These are phyloP conservation scores for Euura saliciscinereae DNA, from an alignment of 1,140 invertebrate genomes.

Conservation along the genomic window DNA sequence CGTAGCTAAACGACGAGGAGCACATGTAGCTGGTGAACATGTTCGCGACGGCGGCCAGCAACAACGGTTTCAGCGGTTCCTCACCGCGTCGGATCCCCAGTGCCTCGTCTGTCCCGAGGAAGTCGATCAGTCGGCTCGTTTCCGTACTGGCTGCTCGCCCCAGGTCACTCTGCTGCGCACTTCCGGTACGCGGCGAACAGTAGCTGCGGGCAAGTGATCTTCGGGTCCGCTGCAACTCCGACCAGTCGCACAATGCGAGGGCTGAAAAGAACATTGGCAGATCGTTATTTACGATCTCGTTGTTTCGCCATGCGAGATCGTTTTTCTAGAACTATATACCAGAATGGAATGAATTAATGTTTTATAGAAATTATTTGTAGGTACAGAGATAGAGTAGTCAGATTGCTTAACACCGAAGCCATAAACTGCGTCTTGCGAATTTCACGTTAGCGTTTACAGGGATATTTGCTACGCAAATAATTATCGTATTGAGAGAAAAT, in stretches of 20 bases:
- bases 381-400: too few species aligned
- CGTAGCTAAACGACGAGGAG: conserved; percentile 71
- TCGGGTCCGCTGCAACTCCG: conserved; percentile 75
- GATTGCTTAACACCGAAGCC: too few species aligned
- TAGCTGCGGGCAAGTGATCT: conserved; percentile 77
- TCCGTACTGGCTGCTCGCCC: conserved; percentile 68
- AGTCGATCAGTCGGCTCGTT: conserved; percentile 61
- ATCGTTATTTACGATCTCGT: too few species aligned
- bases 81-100: conserved; percentile 53
- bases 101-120: conserved; percentile 52
- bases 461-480: too few species aligned
- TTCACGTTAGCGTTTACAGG: too few species aligned
- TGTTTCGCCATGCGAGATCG: too few species aligned
- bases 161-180: conserved; percentile 70
- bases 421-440: too few species aligned
- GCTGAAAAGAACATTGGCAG: conserved; percentile 66
- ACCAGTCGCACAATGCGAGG: conserved; percentile 85
- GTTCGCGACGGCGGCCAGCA: conserved; percentile 75
- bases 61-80: conserved; percentile 64
- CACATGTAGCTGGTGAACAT: conserved; percentile 88
- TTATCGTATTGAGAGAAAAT: too few species aligned
- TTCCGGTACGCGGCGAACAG: conserved; percentile 76
- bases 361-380: too few species aligned
- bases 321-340: too few species aligned
- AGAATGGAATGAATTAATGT: too few species aligned